phyloP scores from a whole-genome alignment of 1,140 invertebrate genomes.

The Drosophila punjabiensis region DNA sequence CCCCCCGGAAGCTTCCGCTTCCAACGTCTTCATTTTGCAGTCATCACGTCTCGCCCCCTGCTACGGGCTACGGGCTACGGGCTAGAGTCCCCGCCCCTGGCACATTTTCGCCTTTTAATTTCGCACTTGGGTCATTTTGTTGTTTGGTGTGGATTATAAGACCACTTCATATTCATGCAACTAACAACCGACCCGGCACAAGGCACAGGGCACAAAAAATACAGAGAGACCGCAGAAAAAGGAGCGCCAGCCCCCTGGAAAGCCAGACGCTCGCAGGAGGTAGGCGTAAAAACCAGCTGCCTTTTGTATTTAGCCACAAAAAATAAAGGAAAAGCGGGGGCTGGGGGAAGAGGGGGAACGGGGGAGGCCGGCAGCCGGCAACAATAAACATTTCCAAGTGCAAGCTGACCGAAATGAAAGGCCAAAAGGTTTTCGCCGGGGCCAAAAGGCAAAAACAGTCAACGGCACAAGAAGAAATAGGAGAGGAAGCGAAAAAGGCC shows the following conservation, averaged over 20 bases:
- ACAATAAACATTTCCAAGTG: slow-evolving; percentile 67
- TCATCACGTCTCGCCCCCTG: slow-evolving; percentile 53
- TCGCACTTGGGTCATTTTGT: slow-evolving; percentile 83
- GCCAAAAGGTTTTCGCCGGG: slow-evolving; percentile 62
- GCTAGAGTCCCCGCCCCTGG: slow-evolving; percentile 30
- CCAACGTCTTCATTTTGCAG: slow-evolving; percentile 63
- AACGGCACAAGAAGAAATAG: slow-evolving; percentile 9
- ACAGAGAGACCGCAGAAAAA: slow-evolving; percentile 10
- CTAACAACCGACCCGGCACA: slow-evolving; percentile 66
- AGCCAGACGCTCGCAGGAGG: slow-evolving; percentile 44
- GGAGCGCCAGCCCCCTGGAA: slow-evolving; percentile 14
- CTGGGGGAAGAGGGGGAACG: neutral
- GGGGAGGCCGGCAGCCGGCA: slow-evolving; percentile 31
- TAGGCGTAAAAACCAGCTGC: slow-evolving; percentile 77
- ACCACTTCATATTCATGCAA: slow-evolving; percentile 84
- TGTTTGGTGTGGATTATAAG: slow-evolving; percentile 84
- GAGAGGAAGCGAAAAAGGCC: slow-evolving; percentile 26
- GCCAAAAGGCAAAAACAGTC: slow-evolving; percentile 62
- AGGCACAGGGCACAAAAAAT: slow-evolving; percentile 24
- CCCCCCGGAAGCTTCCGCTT: slow-evolving; percentile 1
- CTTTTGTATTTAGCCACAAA: slow-evolving; percentile 81
- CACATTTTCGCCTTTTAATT: slow-evolving; percentile 83
- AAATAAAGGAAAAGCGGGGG: slow-evolving; percentile 34
- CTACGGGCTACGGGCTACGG: too few relatives aligned
- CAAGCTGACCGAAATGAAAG: slow-evolving; percentile 80